phyloP scores from a whole-genome alignment of 1,140 invertebrate genomes.

The Orchesella cincta region DNA sequence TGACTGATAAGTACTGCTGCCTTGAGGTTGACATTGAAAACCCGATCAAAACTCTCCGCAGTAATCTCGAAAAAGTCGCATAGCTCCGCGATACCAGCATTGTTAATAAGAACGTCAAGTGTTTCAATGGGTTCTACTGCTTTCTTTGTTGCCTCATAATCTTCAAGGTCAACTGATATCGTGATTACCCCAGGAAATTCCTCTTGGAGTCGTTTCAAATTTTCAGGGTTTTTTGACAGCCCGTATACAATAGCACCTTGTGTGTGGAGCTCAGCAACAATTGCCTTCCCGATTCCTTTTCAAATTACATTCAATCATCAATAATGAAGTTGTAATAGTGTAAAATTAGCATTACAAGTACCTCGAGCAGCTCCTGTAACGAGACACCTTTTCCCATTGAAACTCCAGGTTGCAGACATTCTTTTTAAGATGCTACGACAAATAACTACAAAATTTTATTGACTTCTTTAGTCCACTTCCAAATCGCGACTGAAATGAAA shows the following conservation, averaged over 20 bases:
- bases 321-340: not conserved
- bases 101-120: slow-evolving; percentile 36
- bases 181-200: slow-evolving; percentile 29
- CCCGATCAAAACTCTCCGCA: not conserved
- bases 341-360: not conserved
- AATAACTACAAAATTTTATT: too few species aligned
- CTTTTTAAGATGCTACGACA: too few species aligned
- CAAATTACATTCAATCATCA: not conserved
- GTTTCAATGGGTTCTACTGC: slow-evolving; percentile 1
- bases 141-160: slow-evolving; percentile 31
- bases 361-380: not conserved
- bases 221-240: slow-evolving; percentile 9
- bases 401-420: too few species aligned
- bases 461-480: too few species aligned
- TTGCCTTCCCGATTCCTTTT: slow-evolving; percentile 37
- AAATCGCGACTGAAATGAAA: too few species aligned
- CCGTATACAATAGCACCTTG: slow-evolving; percentile 33
- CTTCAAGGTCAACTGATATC: slow-evolving; percentile 6
- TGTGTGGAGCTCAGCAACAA: slow-evolving; percentile 20
- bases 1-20: not conserved
- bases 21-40: not conserved
- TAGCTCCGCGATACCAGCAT: slow-evolving; percentile 30
- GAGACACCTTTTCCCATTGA: not conserved
- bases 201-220: slow-evolving; percentile 30
- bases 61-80: not conserved